Conservation (phyloP, 2,113 vertebrate species). For the Podarcis raffonei region DNA sequence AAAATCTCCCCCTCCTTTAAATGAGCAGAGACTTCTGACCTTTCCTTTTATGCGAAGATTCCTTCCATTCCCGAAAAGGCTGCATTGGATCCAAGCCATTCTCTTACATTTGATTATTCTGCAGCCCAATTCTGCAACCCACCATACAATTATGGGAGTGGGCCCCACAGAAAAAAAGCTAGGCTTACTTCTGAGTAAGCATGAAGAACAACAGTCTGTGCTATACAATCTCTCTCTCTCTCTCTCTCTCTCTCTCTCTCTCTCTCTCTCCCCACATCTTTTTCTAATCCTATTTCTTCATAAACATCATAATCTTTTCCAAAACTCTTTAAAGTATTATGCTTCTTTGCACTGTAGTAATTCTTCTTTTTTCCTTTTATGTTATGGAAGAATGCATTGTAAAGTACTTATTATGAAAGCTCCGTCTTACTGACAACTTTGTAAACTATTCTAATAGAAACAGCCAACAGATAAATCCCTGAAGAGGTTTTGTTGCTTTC, state of each 20-base stretch:
- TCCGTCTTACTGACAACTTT: not conserved
- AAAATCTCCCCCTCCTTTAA: not conserved
- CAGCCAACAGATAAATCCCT: not conserved
- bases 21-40: not conserved
- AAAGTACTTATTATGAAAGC: not conserved
- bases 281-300: not conserved
- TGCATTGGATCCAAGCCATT: not conserved
- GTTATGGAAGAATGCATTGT: not conserved
- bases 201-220: not conserved
- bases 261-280: not conserved
- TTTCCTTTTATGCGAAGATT: not conserved
- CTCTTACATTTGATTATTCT: not conserved
- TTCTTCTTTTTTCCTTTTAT: not conserved
- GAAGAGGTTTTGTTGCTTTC: not conserved
- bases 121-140: not conserved
- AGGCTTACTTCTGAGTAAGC: not conserved
- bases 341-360: accelerated
- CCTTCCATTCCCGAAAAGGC: too few relatives aligned
- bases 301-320: not conserved
- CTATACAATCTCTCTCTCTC: not conserved
- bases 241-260: not conserved
- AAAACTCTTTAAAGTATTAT: not conserved
- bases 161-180: not conserved
- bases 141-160: not conserved
- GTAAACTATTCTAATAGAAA: not conserved